A percentile compares a stretch with the other conserved stretches of the same genome.
phyloP scores from a whole-genome alignment of 2,113 vertebrate genomes.

The Gymnobelideus leadbeateri region DNA sequence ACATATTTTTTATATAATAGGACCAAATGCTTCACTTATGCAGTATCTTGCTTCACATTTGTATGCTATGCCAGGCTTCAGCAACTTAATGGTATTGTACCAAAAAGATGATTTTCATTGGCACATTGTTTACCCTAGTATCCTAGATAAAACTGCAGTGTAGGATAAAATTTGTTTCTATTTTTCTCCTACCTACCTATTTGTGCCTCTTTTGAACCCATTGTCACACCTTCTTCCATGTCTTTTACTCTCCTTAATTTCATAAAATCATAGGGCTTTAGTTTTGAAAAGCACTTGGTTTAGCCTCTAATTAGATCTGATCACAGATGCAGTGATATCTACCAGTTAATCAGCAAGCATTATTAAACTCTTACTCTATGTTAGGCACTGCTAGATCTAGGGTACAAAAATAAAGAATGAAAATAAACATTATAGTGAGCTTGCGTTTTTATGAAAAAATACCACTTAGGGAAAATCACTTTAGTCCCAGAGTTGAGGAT shows the following conservation, averaged over 20 bases:
- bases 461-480: not conserved
- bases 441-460: not conserved
- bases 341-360: not conserved
- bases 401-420: not conserved
- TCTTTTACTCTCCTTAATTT: not conserved
- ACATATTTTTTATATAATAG: not conserved
- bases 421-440: not conserved
- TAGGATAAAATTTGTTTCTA: not conserved
- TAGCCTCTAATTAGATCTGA: not conserved
- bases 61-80: not conserved
- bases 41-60: not conserved
- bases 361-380: not conserved
- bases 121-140: not conserved
- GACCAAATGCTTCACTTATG: not conserved
- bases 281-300: not conserved
- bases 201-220: not conserved
- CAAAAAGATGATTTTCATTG: not conserved
- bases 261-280: not conserved
- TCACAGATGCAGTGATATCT: not conserved
- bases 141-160: not conserved
- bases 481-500: not conserved
- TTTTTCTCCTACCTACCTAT: not conserved
- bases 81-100: not conserved
- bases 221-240: not conserved
- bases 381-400: not conserved